Conservation (phyloP, 1,140 invertebrate species). For the Steinernema khuongi region DNA sequence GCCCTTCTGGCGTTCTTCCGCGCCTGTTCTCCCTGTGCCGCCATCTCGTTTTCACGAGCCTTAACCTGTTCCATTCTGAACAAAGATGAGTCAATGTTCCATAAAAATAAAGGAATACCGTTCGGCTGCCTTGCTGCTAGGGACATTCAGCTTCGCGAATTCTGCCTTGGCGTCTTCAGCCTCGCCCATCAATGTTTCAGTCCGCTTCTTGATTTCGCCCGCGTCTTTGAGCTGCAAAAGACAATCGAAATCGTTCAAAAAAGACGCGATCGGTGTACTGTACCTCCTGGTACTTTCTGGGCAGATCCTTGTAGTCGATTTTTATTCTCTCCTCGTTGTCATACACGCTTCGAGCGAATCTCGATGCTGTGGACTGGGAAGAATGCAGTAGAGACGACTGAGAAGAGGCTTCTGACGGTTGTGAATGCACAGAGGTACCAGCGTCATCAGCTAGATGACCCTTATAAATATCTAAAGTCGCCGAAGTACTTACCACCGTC, state of each 20-base stretch:
- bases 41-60: slow-evolving; percentile 87
- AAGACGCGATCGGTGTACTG: slow-evolving; percentile 20
- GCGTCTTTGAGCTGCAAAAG: slow-evolving; percentile 39
- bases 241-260: neutral
- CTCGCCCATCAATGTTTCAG: slow-evolving; percentile 74
- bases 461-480: too few species aligned
- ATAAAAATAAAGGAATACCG: slow-evolving; percentile 57
- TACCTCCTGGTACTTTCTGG: slow-evolving; percentile 74
- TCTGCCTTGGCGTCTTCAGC: slow-evolving; percentile 78
- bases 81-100: slow-evolving; percentile 29
- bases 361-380: neutral
- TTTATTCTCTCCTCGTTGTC: slow-evolving; percentile 70
- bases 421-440: too few species aligned
- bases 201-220: slow-evolving; percentile 80
- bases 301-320: slow-evolving; percentile 76
- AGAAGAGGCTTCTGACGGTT: too few species aligned
- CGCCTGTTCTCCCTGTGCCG: slow-evolving; percentile 91
- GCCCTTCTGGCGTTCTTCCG: slow-evolving; percentile 86
- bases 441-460: too few species aligned
- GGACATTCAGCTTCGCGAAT: slow-evolving; percentile 89
- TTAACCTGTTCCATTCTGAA: slow-evolving; percentile 85
- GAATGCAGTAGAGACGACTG: neutral
- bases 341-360: neutral
- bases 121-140: slow-evolving; percentile 80
- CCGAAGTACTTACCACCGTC: neutral